phyloP scores from a whole-genome alignment of 2,113 vertebrate species.

The Peromyscus leucopus region DNA sequence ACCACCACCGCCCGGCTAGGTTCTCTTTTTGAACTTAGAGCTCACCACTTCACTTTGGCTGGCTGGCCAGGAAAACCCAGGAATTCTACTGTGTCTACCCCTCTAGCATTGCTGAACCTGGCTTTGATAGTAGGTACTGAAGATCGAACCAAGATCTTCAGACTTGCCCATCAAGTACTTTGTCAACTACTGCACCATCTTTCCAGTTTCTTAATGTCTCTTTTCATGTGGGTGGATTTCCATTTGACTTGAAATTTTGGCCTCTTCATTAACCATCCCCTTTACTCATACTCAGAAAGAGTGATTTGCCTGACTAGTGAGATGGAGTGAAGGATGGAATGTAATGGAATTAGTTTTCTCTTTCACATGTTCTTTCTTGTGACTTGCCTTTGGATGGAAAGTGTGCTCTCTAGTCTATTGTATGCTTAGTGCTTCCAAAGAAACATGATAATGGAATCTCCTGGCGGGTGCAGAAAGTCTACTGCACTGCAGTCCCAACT shows the following conservation, averaged over 20 bases:
- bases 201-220: neutral
- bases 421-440: neutral
- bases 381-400: neutral
- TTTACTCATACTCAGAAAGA: neutral
- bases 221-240: neutral
- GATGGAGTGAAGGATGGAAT: neutral
- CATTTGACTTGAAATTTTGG: neutral
- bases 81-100: neutral
- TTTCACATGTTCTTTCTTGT: neutral
- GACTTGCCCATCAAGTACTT: too few relatives aligned
- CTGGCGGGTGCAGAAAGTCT: neutral
- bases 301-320: neutral
- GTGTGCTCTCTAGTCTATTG: neutral
- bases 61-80: neutral
- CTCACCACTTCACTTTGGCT: neutral
- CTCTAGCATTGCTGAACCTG: neutral
- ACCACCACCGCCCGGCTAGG: too few relatives aligned
- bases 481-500: rapidly evolving
- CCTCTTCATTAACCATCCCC: neutral
- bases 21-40: neutral
- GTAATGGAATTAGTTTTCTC: neutral
- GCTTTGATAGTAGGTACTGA: neutral
- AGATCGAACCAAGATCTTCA: neutral
- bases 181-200: neutral
- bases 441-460: too few relatives aligned